Conservation (phyloP, 2,888 invertebrate species). For the Barypeithes pellucidus region DNA sequence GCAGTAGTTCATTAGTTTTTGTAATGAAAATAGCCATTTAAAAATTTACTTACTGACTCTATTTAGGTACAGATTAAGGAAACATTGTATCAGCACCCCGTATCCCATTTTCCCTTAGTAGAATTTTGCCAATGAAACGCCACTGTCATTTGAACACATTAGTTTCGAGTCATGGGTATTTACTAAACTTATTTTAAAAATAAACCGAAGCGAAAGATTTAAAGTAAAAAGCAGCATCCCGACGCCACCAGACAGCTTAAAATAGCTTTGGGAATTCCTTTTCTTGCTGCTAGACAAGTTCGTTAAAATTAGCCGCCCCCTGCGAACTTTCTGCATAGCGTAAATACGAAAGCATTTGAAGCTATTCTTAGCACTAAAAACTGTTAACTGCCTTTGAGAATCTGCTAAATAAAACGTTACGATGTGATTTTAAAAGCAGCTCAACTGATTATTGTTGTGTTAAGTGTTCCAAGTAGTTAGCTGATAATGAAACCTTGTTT, state of each 20-base stretch:
- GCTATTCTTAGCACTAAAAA: constrained; percentile 7
- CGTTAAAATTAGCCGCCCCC: constrained; percentile 62
- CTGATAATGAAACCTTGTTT: too few species aligned
- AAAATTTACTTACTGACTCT: too few species aligned
- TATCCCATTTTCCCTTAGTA: not conserved
- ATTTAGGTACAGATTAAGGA: too few species aligned
- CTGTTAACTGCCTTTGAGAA: not conserved
- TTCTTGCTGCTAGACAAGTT: constrained; percentile 59
- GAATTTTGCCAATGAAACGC: constrained; percentile 5
- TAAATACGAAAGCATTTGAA: constrained; percentile 16
- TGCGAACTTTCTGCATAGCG: constrained; percentile 60
- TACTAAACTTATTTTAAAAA: constrained; percentile 46
- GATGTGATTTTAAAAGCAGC: not conserved
- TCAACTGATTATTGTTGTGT: not conserved
- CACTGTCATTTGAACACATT: constrained; percentile 7
- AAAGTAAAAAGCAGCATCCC: constrained; percentile 55
- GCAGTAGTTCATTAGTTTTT: too few species aligned
- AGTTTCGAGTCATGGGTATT: constrained; percentile 36
- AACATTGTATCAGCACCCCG: too few species aligned
- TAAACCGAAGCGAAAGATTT: constrained; percentile 40
- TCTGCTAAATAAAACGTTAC: not conserved
- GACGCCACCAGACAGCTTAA: constrained; percentile 61
- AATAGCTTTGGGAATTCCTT: constrained; percentile 64
- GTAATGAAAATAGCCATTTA: too few species aligned
- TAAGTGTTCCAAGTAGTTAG: too few species aligned